These are phyloP conservation scores for Spondyliosoma cantharus DNA, from an alignment of 2,797 vertebrate genomes.

Conservation along the genomic window DNA sequence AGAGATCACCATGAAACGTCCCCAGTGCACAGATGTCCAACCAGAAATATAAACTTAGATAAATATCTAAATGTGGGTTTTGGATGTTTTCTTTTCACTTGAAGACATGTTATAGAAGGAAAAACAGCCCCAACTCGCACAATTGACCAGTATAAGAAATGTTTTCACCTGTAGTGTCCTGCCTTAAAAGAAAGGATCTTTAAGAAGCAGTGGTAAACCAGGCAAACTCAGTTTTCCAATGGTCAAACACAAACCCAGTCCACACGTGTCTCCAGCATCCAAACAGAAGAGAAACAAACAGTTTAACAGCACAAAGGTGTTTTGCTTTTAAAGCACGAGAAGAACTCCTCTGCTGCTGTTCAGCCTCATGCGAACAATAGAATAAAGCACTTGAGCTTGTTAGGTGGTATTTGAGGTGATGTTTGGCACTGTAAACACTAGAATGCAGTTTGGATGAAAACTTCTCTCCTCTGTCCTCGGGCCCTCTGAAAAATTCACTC, in stretches of 20 bases:
- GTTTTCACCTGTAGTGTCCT: no score
- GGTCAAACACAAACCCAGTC: background rate
- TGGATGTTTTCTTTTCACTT: no score
- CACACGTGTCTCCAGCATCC: background rate
- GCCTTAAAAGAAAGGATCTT: background rate
- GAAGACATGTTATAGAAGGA: no score
- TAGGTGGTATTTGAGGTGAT: background rate
- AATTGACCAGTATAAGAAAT: no score
- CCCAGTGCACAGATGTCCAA: no score
- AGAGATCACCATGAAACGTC: no score
- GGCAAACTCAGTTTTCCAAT: slow-evolving; percentile 3
- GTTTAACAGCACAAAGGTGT: slow-evolving; percentile 5
- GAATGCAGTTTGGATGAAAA: background rate
- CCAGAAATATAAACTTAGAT: no score
- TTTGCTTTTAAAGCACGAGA: background rate
- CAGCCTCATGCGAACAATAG: background rate
- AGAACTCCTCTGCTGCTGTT: background rate
- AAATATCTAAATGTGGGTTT: no score
- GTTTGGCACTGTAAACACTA: slow-evolving; percentile 7
- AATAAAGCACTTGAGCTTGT: slow-evolving; percentile 1
- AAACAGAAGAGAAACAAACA: slow-evolving; percentile 6
- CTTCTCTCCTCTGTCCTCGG: background rate
- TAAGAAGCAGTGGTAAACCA: background rate
- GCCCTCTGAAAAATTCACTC: slow-evolving; percentile 40
- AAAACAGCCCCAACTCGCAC: no score